phyloP scores from a whole-genome alignment of 1,140 invertebrate genomes.

The Gryllus bimaculatus region DNA sequence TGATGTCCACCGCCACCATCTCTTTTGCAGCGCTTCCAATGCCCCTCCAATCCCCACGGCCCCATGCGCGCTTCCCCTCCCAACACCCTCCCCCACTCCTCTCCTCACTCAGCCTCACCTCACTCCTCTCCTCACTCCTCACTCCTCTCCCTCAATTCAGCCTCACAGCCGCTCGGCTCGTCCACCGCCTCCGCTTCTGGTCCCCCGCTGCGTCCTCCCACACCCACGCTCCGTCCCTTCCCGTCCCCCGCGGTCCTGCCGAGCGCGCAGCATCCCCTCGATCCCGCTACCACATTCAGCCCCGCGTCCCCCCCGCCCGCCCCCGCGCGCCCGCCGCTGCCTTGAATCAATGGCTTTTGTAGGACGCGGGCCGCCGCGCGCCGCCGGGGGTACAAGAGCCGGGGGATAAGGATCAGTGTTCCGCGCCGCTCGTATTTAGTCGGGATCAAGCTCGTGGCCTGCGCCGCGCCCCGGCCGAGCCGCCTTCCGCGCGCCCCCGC shows the following conservation, averaged over 20 bases:
- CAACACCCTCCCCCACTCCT: too few species aligned
- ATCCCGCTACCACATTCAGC: not conserved
- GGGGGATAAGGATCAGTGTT: not conserved
- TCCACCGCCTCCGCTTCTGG: not conserved
- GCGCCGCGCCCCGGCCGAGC: too few species aligned
- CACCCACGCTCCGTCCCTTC: not conserved
- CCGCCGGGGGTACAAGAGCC: not conserved
- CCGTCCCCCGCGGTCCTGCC: not conserved
- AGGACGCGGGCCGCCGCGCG: not conserved
- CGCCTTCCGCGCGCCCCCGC: not conserved
- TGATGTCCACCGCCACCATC: too few species aligned
- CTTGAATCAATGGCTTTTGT: conserved; percentile 1
- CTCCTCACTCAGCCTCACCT: too few species aligned
- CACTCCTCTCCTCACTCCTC: too few species aligned
- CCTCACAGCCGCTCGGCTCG: too few species aligned
- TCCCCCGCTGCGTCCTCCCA: not conserved
- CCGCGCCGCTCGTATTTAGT: not conserved
- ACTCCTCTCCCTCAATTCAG: too few species aligned
- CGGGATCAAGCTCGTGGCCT: not conserved
- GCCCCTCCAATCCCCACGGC: too few species aligned
- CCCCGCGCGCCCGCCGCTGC: not conserved
- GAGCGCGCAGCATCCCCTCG: too few species aligned
- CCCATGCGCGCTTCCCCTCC: too few species aligned
- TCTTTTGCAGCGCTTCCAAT: too few species aligned
- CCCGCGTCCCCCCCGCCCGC: too few species aligned